Percentiles rank a stretch among this genome's conserved stretches.
These are phyloP conservation scores for Drosophila asahinai DNA, from an alignment of 1,140 invertebrate genomes.

Conservation along the genomic window DNA sequence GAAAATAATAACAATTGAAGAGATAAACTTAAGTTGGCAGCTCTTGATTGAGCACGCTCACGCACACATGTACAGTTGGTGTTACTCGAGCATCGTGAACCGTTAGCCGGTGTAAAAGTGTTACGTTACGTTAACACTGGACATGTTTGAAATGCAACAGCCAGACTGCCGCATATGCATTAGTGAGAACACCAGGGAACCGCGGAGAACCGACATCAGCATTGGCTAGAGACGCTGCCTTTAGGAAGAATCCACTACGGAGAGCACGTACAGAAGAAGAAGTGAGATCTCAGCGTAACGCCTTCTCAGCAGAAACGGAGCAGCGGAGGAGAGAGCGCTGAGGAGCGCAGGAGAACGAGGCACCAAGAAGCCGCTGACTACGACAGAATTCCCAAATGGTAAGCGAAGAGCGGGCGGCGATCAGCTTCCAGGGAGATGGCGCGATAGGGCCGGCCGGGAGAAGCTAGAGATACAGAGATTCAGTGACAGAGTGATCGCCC, in stretches of 20 bases:
- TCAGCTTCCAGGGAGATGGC: constrained; percentile 41
- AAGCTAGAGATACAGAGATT: constrained; percentile 4
- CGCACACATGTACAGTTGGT: constrained; percentile 3
- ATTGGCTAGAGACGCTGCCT: constrained; percentile 28
- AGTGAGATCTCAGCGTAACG: constrained; percentile 59
- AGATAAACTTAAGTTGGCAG: neutral
- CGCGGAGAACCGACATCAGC: constrained; percentile 15
- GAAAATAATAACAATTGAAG: neutral
- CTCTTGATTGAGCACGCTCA: neutral
- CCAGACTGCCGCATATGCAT: constrained; percentile 14
- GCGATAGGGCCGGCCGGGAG: neutral
- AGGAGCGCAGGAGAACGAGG: constrained; percentile 26
- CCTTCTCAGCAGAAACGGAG: constrained; percentile 64
- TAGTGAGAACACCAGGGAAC: constrained; percentile 10
- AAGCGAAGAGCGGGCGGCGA: constrained; percentile 37
- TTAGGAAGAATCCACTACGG: constrained; percentile 18
- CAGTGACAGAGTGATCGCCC: neutral
- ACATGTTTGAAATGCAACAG: constrained; percentile 54
- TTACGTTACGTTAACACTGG: constrained; percentile 7
- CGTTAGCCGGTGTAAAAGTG: constrained; percentile 3
- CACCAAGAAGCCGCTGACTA: constrained; percentile 67
- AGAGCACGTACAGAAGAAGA: constrained; percentile 14
- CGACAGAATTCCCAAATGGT: constrained; percentile 74
- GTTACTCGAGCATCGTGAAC: neutral
- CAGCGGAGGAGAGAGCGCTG: constrained; percentile 13